Evolutionary conservation across 2,797 vertebrate genomes (phyloP).

Genomic region (Falco cherrug): DNA sequence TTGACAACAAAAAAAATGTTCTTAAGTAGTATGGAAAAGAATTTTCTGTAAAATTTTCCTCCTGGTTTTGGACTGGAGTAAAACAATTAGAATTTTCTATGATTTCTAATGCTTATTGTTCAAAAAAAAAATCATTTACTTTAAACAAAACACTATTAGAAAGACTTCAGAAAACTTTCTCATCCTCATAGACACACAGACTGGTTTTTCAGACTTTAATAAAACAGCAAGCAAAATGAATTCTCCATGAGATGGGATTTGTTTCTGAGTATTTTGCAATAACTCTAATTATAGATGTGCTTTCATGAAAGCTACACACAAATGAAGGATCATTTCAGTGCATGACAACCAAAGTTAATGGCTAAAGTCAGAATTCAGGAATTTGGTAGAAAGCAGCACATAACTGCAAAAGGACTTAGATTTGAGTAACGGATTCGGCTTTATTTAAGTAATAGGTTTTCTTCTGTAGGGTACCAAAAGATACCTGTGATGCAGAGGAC

Average conservation of each 20-base stretch:
- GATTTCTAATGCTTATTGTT: background rate
- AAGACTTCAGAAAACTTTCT: background rate
- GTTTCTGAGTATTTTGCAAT: background rate
- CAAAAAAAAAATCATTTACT: background rate
- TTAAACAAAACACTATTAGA: background rate
- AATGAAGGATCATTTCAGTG: background rate
- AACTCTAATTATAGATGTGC: background rate
- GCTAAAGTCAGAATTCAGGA: background rate
- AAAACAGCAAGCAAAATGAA: background rate
- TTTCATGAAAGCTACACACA: background rate
- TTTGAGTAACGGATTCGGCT: background rate
- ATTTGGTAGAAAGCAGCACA: accelerated
- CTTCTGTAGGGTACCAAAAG: background rate
- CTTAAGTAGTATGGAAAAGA: background rate
- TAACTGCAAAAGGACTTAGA: background rate
- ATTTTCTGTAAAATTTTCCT: background rate
- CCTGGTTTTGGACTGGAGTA: background rate
- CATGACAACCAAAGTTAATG: background rate
- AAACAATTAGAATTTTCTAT: background rate
- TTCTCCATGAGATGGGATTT: background rate
- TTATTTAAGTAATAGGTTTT: background rate
- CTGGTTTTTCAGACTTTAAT: background rate
- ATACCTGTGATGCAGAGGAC: background rate
- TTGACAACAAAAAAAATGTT: background rate
- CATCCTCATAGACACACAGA: background rate